These are phyloP conservation scores for Lepidocolaptes lacrymiger DNA, from an alignment of 2,797 vertebrate genomes.

Conservation along the genomic window DNA sequence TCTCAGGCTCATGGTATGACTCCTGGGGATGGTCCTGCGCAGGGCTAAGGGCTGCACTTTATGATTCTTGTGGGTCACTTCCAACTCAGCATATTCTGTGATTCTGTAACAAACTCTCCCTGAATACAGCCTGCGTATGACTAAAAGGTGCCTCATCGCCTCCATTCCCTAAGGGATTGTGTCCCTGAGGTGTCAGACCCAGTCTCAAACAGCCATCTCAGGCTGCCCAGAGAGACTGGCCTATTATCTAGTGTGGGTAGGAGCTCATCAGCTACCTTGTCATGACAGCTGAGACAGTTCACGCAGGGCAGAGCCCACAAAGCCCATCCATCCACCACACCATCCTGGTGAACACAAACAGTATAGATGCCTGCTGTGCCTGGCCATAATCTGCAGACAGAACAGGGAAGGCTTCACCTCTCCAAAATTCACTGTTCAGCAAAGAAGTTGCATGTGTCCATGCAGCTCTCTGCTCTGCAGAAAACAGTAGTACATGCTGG, in stretches of 20 bases:
- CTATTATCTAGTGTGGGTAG: too few species aligned
- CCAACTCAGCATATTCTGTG: background rate
- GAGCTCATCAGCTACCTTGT: background rate
- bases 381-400: background rate
- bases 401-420: background rate
- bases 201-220: background rate
- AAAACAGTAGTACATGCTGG: background rate
- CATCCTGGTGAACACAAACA: fast-evolving
- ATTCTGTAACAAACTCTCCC: background rate
- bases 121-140: background rate
- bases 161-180: background rate
- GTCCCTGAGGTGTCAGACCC: background rate
- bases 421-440: background rate
- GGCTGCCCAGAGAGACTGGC: background rate
- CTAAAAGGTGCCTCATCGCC: background rate
- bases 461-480: background rate
- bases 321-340: background rate
- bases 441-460: background rate
- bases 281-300: background rate
- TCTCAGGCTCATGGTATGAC: background rate
- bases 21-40: background rate
- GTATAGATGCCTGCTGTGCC: background rate
- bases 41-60: background rate
- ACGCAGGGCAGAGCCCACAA: background rate
- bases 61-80: background rate